phyloP scores from a whole-genome alignment of 2,888 invertebrate species.

The Drosophila cognata region DNA sequence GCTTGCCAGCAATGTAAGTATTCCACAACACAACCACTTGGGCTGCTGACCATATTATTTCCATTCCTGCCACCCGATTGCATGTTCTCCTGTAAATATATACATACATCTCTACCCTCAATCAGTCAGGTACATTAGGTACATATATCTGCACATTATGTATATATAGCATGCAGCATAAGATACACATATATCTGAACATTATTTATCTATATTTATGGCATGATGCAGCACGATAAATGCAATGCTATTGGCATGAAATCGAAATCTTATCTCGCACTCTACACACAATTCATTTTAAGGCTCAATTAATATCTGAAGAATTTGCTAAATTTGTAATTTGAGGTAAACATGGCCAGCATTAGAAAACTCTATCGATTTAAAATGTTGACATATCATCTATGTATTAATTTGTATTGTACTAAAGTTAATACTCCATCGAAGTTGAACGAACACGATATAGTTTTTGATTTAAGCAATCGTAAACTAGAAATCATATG shows the following conservation, averaged over 20 bases:
- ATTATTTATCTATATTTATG: not conserved
- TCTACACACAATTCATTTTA: not conserved
- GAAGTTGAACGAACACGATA: not conserved
- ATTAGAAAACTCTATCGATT: not conserved
- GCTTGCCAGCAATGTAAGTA: conserved; percentile 93
- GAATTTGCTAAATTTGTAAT: not conserved
- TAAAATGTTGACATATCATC: not conserved
- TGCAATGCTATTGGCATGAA: conserved; percentile 1
- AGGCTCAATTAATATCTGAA: not conserved
- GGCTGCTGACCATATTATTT: not conserved
- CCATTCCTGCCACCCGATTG: conserved; percentile 5
- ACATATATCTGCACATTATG: conserved; percentile 12
- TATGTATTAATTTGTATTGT: not conserved
- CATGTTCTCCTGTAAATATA: conserved; percentile 50
- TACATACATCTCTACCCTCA: not conserved
- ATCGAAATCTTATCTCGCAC: not conserved
- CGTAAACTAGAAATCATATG: not conserved
- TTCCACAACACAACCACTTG: not conserved
- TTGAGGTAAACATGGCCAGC: not conserved
- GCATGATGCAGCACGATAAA: conserved; percentile 1
- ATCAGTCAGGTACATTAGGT: conserved; percentile 18
- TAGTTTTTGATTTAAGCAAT: not conserved
- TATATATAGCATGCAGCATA: conserved; percentile 36
- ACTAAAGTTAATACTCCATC: not conserved
- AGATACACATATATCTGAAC: not conserved